These are phyloP conservation scores for Sigmodon hispidus DNA, from an alignment of 2,113 vertebrate genomes.

Conservation along the genomic window DNA sequence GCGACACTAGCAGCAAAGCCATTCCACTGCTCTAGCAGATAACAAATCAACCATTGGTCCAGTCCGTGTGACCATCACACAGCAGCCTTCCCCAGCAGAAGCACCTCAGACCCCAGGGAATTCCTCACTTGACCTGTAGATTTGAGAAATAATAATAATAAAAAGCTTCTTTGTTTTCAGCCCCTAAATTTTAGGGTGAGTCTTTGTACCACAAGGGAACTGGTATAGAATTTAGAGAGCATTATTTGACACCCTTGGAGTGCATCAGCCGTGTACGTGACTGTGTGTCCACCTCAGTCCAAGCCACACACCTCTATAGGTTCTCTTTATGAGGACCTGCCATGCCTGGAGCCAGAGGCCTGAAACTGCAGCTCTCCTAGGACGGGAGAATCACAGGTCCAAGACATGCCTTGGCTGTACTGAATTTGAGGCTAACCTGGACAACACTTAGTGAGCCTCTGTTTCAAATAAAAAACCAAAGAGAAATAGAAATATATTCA, in stretches of 20 bases:
- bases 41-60: not conserved
- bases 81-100: not conserved
- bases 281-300: not conserved
- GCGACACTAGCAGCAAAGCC: too few relatives aligned
- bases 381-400: too few relatives aligned
- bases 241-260: not conserved
- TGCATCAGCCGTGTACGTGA: not conserved
- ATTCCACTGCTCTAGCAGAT: not conserved
- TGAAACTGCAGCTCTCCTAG: not conserved
- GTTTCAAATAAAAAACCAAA: not conserved
- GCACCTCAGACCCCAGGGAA: not conserved
- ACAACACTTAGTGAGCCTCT: not conserved
- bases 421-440: not conserved
- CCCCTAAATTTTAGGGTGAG: not conserved
- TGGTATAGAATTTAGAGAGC: not conserved
- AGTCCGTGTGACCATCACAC: not conserved
- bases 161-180: not conserved
- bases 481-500: not conserved
- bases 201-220: not conserved
- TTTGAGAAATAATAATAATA: not conserved
- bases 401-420: not conserved
- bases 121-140: not conserved
- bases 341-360: not conserved
- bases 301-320: too few relatives aligned
- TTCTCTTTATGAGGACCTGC: not conserved